phyloP scores from a whole-genome alignment of 2,113 vertebrate species.

The Dipodomys spectabilis region DNA sequence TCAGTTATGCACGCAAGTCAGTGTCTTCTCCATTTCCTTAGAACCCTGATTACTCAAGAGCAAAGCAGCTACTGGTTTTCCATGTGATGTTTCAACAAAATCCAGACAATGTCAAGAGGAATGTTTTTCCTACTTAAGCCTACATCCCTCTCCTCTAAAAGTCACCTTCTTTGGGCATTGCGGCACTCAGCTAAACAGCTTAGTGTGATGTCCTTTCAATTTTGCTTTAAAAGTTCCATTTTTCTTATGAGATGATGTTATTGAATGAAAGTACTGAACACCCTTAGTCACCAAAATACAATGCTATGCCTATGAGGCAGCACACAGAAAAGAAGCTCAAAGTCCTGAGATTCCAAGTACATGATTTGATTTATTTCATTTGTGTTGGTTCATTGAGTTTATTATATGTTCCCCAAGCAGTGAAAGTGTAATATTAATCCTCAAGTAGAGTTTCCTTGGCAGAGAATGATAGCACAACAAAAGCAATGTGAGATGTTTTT shows the following conservation, averaged over 20 bases:
- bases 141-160: not conserved
- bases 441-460: not conserved
- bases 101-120: not conserved
- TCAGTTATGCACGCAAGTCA: not conserved
- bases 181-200: not conserved
- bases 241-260: not conserved
- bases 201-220: not conserved
- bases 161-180: not conserved
- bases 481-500: not conserved
- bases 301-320: too few species aligned
- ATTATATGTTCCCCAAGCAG: not conserved
- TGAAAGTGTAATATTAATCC: not conserved
- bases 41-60: not conserved
- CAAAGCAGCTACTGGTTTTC: not conserved
- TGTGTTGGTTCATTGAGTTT: not conserved
- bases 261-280: not conserved
- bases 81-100: not conserved
- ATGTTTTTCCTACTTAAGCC: not conserved
- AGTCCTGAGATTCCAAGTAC: not conserved
- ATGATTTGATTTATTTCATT: not conserved
- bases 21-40: not conserved
- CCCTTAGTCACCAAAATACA: not conserved
- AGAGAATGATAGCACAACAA: not conserved
- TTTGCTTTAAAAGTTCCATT: not conserved
- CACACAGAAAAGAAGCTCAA: not conserved